Conservation (phyloP, 2,113 vertebrate species). For the Rhinoptilus africanus region DNA sequence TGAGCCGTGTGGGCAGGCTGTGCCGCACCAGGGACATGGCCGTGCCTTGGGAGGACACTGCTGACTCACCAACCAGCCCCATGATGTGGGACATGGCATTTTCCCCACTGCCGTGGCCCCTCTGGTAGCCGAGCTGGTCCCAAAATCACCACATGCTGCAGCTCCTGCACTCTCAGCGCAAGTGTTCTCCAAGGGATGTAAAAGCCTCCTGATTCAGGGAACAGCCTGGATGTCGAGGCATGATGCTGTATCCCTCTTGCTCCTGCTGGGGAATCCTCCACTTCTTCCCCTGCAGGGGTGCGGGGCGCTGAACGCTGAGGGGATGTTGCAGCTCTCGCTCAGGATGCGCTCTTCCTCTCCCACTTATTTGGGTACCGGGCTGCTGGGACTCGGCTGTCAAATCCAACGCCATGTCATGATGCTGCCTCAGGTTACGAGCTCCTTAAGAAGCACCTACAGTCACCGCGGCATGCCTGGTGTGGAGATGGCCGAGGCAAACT, state of each 20-base stretch:
- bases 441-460: not conserved
- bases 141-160: fast-evolving
- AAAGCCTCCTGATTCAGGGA: not conserved
- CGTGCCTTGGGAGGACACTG: fast-evolving
- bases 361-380: fast-evolving
- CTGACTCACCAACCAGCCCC: fast-evolving
- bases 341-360: not conserved
- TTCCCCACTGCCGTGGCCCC: fast-evolving
- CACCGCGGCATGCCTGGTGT: fast-evolving
- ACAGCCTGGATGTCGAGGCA: fast-evolving
- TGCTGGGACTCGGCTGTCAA: not conserved
- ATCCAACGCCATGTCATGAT: fast-evolving
- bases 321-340: not conserved
- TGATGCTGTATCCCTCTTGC: not conserved
- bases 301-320: fast-evolving
- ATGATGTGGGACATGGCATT: fast-evolving
- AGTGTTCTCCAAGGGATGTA: not conserved
- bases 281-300: not conserved
- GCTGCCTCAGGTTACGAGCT: fast-evolving
- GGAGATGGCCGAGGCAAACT: not conserved
- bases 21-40: fast-evolving
- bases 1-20: not conserved
- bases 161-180: not conserved
- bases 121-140: not conserved
- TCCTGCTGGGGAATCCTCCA: fast-evolving